Evolutionary conservation across 2,888 invertebrate genomes (phyloP).

Genomic region (Pecten maximus): DNA sequence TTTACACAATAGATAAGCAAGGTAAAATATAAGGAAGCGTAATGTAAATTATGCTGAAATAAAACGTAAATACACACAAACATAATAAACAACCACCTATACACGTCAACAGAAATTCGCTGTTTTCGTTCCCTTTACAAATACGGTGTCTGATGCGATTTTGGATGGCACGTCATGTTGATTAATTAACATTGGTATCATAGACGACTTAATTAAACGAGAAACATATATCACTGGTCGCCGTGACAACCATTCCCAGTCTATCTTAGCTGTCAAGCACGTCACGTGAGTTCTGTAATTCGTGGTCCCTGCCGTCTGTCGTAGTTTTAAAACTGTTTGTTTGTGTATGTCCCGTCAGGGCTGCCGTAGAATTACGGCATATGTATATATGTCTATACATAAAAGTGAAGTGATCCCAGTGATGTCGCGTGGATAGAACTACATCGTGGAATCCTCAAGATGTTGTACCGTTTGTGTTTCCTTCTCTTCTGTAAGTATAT

Average conservation of each 20-base stretch:
- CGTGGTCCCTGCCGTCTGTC: neutral
- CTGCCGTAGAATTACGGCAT: neutral
- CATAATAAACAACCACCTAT: no score
- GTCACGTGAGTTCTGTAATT: neutral
- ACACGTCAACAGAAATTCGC: no score
- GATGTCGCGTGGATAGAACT: neutral
- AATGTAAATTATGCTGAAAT: no score
- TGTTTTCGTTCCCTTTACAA: no score
- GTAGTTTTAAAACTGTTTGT: neutral
- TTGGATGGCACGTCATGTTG: no score
- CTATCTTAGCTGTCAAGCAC: neutral
- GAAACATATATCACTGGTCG: neutral
- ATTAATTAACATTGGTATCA: no score
- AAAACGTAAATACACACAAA: no score
- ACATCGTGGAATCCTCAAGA: neutral
- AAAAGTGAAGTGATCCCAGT: neutral
- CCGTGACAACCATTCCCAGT: neutral
- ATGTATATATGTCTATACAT: neutral
- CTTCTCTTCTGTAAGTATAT: neutral
- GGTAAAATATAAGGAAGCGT: no score
- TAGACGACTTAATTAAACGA: neutral
- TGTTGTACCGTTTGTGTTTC: neutral
- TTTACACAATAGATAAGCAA: no score
- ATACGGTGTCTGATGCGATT: no score
- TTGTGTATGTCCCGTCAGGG: neutral